Base-by-base conservation (phyloP, 1,140 invertebrate species). In the Lordiphosa stackelbergi region DNA sequence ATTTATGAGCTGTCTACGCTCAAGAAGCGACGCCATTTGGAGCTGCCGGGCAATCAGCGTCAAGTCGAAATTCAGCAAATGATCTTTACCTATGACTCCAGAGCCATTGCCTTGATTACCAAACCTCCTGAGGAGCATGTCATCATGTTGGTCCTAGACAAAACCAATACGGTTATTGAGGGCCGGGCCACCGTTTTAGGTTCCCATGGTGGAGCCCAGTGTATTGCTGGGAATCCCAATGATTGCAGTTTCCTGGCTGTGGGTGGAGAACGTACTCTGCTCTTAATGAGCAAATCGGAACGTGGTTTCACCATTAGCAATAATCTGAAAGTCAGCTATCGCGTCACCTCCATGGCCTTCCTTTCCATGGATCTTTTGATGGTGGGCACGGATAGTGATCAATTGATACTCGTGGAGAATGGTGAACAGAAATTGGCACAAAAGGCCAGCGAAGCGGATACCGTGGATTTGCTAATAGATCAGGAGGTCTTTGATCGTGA, bases 121-220 rank as follows among this genome's bases (percentile, higher is more conserved):
- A 92, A 92, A 10, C 90, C 91, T 45, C 92, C 94, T 0, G 94
- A 95, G 69, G 95, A 92, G 88, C 91, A 89, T 10, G 88, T 96
- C 71, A 88, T 94, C 3, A 92, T 92, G 84, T 94, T 93, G 85
- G 91, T 92, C 62, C 93, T 93, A 90, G 94, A 95, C 66, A 95
- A 93, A 79, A 91, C 91, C 0, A 93, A 93, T 85, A 89, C 95
- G 0, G 91, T 95, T 63, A 92, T 92, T 10, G 90, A 90, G 34
- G 89, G 90, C 1, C 92, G 92, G 62, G 89, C 92, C 58, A 89
- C 91, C 24, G 90, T 90, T 65, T 69, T 86, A 0, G 91, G 91
- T 28, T 89, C 88, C 11, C 81, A 88, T 4, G 87, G 88, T 2
- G 59, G 58, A 1, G 73, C 79, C 38, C 73, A 85, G 47, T 78